These are phyloP conservation scores for Xestoiulus laeticollis DNA, from an alignment of 2,888 invertebrate genomes.

Conservation along the genomic window DNA sequence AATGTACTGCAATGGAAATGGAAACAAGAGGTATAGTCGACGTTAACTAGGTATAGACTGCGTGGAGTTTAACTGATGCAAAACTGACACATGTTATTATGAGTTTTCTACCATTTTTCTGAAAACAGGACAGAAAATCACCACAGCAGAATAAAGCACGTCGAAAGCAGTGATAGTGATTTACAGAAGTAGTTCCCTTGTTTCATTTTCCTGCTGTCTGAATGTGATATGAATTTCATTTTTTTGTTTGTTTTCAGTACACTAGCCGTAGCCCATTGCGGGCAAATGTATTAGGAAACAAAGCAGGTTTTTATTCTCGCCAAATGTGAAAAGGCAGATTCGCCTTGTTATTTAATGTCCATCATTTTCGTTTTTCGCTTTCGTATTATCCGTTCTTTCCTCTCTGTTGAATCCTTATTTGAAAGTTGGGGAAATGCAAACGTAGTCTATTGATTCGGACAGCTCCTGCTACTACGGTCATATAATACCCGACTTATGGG, in stretches of 20 bases:
- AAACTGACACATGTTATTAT: constrained; percentile 12
- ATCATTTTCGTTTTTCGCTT: not conserved
- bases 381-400: constrained; percentile 11
- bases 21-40: too few species aligned
- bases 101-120: not conserved
- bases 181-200: not conserved
- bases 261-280: not conserved
- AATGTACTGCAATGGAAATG: too few species aligned
- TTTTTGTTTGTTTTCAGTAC: not conserved
- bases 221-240: not conserved
- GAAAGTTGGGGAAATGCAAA: not conserved
- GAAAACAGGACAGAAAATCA: not conserved
- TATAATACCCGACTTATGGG: not conserved
- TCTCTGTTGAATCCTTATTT: not conserved
- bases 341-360: not conserved
- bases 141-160: not conserved
- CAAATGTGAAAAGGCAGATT: not conserved
- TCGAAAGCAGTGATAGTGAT: not conserved
- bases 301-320: not conserved
- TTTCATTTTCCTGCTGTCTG: not conserved
- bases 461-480: not conserved
- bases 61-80: not conserved
- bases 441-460: constrained; percentile 32
- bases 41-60: not conserved
- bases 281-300: not conserved